Evolutionary conservation across 92 coral and sea anemone genomes (phyloP), one percentile per base, ranked within the genome.

Genomic region (Siderastrea radians): DNA sequence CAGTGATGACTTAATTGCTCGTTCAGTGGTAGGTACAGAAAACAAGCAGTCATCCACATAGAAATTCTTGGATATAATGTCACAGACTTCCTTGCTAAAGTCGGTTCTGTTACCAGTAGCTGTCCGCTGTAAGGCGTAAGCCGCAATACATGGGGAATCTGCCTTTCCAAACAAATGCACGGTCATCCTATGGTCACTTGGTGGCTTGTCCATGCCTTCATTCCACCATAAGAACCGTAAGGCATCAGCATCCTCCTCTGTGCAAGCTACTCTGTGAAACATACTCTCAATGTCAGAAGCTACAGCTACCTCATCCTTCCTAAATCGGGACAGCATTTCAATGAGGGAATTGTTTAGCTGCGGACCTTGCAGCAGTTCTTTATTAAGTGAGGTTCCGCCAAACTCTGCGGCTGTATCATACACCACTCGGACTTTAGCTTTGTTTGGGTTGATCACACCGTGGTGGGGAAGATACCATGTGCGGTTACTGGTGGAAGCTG

Each of bases 201-300:
- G 90, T 1, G 88, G 91, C 74, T 91, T 75, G 46, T 77, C 75
- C 43, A 74, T 13, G 48, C 80, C 72, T 80, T 68, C 91, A 62
- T 80, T 81, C 94, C 94, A 87, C 91, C 91, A 86, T 26, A 91
- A 73, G 59, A 91, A 91, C 8, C 84, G 84, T 6, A 86, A 77
- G 11, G 88, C 83, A 62, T 91, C 82, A 2, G 87, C 75, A 60
- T 86, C 94, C 49, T 7, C 81, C 53, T 80, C 87, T 45, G 51
- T 15, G 16, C 91, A 91, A 68, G 50, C 81, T 15, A 91, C 94
- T 59, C 85, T 87, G 94, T 91, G 90, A 49, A 87, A 86, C 94
- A 91, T 86, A 46, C 84, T 86, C 51, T 91, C 85, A 49, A 91
- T 72, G 46, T 91, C 94, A 14, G 88, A 81, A 19, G 87, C 86